Evolutionary conservation across 2,797 vertebrate genomes (phyloP).

Genomic region (Enteromius mattozi): DNA sequence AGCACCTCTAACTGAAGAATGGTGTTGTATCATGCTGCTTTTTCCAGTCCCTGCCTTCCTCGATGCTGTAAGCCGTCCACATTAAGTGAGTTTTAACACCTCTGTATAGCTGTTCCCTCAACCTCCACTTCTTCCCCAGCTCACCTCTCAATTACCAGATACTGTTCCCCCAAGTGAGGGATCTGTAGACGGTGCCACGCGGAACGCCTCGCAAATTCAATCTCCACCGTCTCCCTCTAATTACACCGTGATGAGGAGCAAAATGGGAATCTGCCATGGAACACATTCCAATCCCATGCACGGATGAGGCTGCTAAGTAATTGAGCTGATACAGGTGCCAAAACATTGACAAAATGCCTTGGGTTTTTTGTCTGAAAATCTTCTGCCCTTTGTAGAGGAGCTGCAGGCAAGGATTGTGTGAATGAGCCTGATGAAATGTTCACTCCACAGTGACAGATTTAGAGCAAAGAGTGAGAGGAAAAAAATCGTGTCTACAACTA

Average conservation of each 20-base stretch:
- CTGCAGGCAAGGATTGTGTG: constrained; percentile 11
- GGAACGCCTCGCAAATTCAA: constrained; percentile 15
- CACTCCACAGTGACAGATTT: constrained; percentile 28
- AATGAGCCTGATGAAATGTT: constrained; percentile 36
- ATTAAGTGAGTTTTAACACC: constrained; percentile 20
- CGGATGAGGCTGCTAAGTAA: constrained; percentile 56
- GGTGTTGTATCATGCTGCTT: neutral
- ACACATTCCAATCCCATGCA: constrained; percentile 38
- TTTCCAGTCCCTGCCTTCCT: constrained; percentile 22
- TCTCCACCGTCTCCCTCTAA: constrained; percentile 54
- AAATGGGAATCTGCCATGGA: constrained; percentile 30
- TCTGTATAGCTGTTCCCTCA: constrained; percentile 21
- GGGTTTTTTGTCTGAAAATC: constrained; percentile 47
- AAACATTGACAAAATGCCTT: constrained; percentile 40
- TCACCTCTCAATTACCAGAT: constrained; percentile 43
- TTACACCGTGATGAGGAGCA: constrained; percentile 68
- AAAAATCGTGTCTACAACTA: neutral
- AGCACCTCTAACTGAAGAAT: constrained; percentile 16
- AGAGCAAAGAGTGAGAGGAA: neutral
- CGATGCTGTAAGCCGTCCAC: neutral
- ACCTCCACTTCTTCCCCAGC: constrained; percentile 4
- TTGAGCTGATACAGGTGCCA: constrained; percentile 57
- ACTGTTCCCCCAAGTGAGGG: constrained; percentile 34
- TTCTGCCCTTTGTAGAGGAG: constrained; percentile 34
- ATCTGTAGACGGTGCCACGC: constrained; percentile 55